Evolutionary conservation across 2,797 vertebrate genomes (phyloP).

Genomic region (Moxostoma hubbsi): DNA sequence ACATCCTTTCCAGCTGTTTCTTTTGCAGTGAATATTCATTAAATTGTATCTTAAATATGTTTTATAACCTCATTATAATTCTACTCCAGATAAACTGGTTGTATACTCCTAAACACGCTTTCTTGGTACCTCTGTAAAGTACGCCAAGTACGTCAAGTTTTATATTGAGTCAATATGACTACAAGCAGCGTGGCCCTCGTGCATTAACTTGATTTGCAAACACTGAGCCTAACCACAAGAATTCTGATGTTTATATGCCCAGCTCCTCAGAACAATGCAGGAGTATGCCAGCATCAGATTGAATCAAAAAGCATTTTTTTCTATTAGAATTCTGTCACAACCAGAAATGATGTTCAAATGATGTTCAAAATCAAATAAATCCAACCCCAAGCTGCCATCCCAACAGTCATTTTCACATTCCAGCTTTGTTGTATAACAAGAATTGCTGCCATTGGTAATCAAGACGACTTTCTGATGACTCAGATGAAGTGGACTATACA

Average conservation of each 20-base stretch:
- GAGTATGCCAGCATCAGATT: conserved; percentile 17
- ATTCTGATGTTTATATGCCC: not conserved
- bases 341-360: conserved; percentile 23
- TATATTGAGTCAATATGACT: not conserved
- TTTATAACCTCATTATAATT: not conserved
- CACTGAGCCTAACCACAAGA: not conserved
- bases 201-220: not conserved
- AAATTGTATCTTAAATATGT: not conserved
- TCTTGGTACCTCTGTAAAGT: not conserved
- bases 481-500: conserved; percentile 10
- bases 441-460: not conserved
- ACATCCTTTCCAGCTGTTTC: too few species aligned
- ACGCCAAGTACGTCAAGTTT: not conserved
- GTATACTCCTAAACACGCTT: too few species aligned
- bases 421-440: not conserved
- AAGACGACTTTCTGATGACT: not conserved
- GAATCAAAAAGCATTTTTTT: conserved; percentile 19
- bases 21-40: too few species aligned
- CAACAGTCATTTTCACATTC: conserved; percentile 4
- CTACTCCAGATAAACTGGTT: not conserved
- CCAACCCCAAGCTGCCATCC: not conserved
- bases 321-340: not conserved
- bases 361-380: conserved; percentile 3
- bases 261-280: not conserved
- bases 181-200: not conserved